A percentile compares a stretch with the other conserved stretches of the same genome.
phyloP scores from a whole-genome alignment of 2,888 invertebrate genomes.

The Phlogophora meticulosa region DNA sequence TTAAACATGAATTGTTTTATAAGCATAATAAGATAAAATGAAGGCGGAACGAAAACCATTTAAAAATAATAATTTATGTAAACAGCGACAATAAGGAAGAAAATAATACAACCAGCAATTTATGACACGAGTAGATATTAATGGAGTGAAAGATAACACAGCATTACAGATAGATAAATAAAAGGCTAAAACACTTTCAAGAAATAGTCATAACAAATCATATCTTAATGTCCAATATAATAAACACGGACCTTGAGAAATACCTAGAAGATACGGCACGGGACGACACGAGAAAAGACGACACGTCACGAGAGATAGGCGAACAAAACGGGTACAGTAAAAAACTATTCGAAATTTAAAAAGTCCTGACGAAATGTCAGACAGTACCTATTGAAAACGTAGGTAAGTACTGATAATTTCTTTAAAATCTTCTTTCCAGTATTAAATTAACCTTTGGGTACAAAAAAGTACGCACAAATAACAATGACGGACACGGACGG shows the following conservation, averaged over 20 bases:
- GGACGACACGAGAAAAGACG: not conserved
- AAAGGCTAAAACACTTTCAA: conserved; percentile 14
- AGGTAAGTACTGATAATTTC: no score
- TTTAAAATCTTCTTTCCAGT: no score
- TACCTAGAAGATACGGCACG: conserved; percentile 7
- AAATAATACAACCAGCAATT: conserved; percentile 3
- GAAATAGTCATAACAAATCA: conserved; percentile 44
- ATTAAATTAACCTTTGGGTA: no score
- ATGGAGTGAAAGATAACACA: conserved; percentile 21
- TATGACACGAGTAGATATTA: conserved; percentile 22
- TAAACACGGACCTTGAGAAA: conserved; percentile 26
- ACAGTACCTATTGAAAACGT: no score
- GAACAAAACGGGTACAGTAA: no score
- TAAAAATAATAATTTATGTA: not conserved
- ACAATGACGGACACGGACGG: no score
- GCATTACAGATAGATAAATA: conserved; percentile 7
- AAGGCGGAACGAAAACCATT: not conserved
- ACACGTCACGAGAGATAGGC: no score
- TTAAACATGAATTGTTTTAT: no score
- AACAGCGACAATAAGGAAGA: not conserved
- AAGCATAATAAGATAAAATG: no score
- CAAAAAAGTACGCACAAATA: no score
- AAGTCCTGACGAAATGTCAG: no score
- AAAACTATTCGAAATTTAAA: no score
- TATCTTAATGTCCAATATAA: conserved; percentile 18